phyloP scores from a whole-genome alignment of 2,888 invertebrate genomes.

The Galeruca laticollis region DNA sequence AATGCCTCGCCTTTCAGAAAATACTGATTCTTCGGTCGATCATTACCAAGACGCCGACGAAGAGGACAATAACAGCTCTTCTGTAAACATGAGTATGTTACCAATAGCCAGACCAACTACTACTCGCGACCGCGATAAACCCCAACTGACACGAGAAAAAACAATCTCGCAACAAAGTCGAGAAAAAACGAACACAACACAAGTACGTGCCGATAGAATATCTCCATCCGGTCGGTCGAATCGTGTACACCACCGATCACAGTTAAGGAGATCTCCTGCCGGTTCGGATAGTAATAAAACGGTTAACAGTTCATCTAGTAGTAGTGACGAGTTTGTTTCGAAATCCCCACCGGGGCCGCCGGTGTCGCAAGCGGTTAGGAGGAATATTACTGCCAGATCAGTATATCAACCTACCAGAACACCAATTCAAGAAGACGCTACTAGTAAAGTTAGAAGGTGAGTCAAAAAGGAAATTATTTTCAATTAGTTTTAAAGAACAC shows the following conservation, averaged over 20 bases:
- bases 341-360: constrained; percentile 55
- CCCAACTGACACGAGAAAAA: constrained; percentile 10
- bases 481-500: no score
- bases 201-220: constrained; percentile 60
- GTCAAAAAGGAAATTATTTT: not conserved
- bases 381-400: constrained; percentile 49
- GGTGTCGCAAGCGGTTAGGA: constrained; percentile 50
- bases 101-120: constrained; percentile 50
- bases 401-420: constrained; percentile 41
- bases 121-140: constrained; percentile 45
- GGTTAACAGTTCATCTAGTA: constrained; percentile 57
- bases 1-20: constrained; percentile 69
- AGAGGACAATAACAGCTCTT: constrained; percentile 69
- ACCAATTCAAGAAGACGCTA: constrained; percentile 30
- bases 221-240: constrained; percentile 61
- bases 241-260: constrained; percentile 44
- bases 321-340: constrained; percentile 59
- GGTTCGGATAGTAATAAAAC: constrained; percentile 61
- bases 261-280: constrained; percentile 61
- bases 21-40: constrained; percentile 68
- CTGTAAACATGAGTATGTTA: constrained; percentile 65
- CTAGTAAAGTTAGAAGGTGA: constrained; percentile 33
- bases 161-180: constrained; percentile 18
- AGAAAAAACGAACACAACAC: constrained; percentile 12
- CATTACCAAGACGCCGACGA: constrained; percentile 68